Evolutionary conservation across 2,113 vertebrate species (phyloP), one percentile per base, ranked within the genome.

Genomic region (Paratilapia polleni): DNA sequence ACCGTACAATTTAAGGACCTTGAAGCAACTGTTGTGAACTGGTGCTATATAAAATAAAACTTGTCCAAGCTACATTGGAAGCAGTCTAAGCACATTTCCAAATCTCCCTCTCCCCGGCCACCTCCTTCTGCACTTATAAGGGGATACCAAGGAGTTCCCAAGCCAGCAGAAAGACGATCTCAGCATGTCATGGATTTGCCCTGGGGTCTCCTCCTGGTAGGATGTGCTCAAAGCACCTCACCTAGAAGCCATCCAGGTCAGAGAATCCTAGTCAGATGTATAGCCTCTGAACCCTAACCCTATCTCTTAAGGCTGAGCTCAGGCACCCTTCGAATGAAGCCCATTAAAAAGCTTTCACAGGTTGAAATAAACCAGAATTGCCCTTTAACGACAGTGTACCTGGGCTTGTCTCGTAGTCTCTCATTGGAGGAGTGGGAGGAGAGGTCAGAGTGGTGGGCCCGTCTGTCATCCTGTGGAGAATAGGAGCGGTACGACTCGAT

Each of bases 401-500:
- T 97, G 20, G 95, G 93, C 82, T 97, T 98, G 22, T 99, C 98
- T 88, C 96, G 95, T n/a, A 99, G 95, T 80, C 97, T 97, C 93
- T 99, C 98, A 78, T 93, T 98, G 82, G 98, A 99, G 62, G 98
- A 99, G 95, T 99, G 97, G 1, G 96, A 97, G 14, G 98, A 98
- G 34, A 97, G 89, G 92, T 99, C 98, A 0, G 98, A 99, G 94
- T 96, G 96, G 54, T 96, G 97, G n/a, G 95, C 94, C 66, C 92
- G 94, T 52, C 96, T 94, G 24, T 98, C 97, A 9, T 98, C 98
- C 83, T 97, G 97, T 59, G 97, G 97, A 2, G 98, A 99, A 91
- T 97, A 97, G 17, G 98, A 99, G 60, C 96, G 97, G 91, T 98
- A 98, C 54, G 98, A 99, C 92, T 98, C 98, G 77, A 99, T 98